Conservation (phyloP, 2,113 vertebrate species). For the Silurus meridionalis region DNA sequence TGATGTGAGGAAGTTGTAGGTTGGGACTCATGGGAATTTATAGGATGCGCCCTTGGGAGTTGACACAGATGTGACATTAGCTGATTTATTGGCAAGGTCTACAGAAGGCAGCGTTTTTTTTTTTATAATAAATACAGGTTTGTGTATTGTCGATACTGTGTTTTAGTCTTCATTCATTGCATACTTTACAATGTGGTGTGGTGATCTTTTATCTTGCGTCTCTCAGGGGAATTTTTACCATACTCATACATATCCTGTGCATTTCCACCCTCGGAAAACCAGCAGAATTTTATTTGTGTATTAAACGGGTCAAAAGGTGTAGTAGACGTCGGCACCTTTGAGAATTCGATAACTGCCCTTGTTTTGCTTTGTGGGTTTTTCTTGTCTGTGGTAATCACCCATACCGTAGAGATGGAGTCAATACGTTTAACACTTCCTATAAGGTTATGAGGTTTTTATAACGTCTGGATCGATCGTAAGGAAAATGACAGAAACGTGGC, state of each 20-base stretch:
- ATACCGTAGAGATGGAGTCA: neutral
- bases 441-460: conserved; percentile 6
- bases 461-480: neutral
- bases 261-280: neutral
- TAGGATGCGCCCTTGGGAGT: neutral
- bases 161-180: neutral
- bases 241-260: neutral
- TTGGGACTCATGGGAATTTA: neutral
- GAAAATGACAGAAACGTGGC: neutral
- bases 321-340: neutral
- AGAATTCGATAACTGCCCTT: neutral
- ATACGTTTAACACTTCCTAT: conserved; percentile 2
- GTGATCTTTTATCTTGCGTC: neutral
- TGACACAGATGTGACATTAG: neutral
- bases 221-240: neutral
- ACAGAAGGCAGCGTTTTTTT: neutral
- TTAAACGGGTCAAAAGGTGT: neutral
- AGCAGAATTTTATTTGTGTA: neutral
- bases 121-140: no score
- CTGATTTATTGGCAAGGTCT: neutral
- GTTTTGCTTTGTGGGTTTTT: neutral
- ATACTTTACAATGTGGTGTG: neutral
- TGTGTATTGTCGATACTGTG: neutral
- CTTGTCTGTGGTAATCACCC: neutral
- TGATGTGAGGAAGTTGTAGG: neutral